These are phyloP conservation scores for Crossocerus cetratus DNA, from an alignment of 2,888 invertebrate genomes.

Conservation along the genomic window DNA sequence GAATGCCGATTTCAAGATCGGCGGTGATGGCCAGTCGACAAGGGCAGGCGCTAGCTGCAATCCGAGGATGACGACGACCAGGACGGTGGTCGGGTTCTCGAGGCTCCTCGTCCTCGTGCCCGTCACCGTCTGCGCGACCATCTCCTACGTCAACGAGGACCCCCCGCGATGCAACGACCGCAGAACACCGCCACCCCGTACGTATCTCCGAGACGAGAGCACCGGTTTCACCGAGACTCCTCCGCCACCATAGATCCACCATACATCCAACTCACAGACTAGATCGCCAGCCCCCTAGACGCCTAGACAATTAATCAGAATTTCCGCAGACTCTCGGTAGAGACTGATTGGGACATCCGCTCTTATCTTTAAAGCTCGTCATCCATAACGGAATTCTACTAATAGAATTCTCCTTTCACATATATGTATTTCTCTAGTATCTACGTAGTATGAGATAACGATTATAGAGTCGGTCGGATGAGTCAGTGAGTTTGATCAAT, in stretches of 20 bases:
- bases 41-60: conserved; percentile 38
- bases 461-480: too few species aligned
- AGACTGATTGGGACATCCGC: too few species aligned
- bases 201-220: conserved; percentile 29
- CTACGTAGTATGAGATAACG: too few species aligned
- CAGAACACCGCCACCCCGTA: conserved; percentile 46
- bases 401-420: too few species aligned
- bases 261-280: not conserved
- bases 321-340: too few species aligned
- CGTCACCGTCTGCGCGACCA: conserved; percentile 64
- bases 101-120: conserved; percentile 63
- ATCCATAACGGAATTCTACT: too few species aligned
- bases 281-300: not conserved
- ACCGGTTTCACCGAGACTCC: not conserved
- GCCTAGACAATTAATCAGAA: not conserved
- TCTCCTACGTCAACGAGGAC: conserved; percentile 54
- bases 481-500: too few species aligned
- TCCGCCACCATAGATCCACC: too few species aligned
- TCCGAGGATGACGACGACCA: conserved; percentile 55
- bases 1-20: conserved; percentile 39
- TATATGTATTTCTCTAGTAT: too few species aligned
- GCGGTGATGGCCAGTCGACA: conserved; percentile 45
- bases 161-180: conserved; percentile 53
- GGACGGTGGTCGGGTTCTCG: conserved; percentile 54
- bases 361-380: too few species aligned